Base-by-base conservation (phyloP, 2,888 invertebrate genomes). In the Magallana nippona region DNA sequence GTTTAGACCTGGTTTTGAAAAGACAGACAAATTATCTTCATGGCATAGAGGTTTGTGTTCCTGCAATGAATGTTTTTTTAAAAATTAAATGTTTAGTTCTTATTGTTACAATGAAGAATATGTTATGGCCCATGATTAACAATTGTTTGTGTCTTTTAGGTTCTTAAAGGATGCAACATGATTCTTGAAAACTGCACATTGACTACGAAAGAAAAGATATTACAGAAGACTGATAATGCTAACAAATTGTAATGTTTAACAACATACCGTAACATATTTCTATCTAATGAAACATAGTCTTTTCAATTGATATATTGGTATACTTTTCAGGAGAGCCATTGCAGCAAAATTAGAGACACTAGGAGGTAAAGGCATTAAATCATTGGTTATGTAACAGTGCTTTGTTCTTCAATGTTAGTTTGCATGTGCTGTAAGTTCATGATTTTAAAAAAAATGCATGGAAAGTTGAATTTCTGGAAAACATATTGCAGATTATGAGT, bases 401-500 rank as follows among this genome's bases (percentile, higher is more conserved):
- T 60, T 60, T 60, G n/a, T 19, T 19, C 60, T 60, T 10, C 1
- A 60, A 10, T 60, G 44, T 44, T 44, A 8, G 44, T 44, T 44
- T 44, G 19, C 19, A 60, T 2, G 10, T 19, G 8, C 3, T 44
- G 3, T 44, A 44, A 44, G 44, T 44, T 44, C 44, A 44, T 44
- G 5, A 44, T 5, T 44, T 44, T 0, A 32, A 44, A 44, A 44
- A 44, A 19, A 19, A 60, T 19, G 10, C 19, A 60, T 60, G 10
- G 19, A 60, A 19, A n/a, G 19, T 19, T 60, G 60, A 17, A 60
- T 60, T n/a, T 19, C n/a, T 60, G 2, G n/a, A 60, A 60, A 17
- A n/a, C 78, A n/a, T 78, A 77, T 86, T 88, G 71, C 83, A 92
- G 92, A 92, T 86, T 92, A 91, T 89, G 92, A 92, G 85, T 90